Evolutionary conservation across 2,797 vertebrate genomes (phyloP), one percentile per base, ranked within the genome.

Genomic region (Ctenopoma kingsleyae): DNA sequence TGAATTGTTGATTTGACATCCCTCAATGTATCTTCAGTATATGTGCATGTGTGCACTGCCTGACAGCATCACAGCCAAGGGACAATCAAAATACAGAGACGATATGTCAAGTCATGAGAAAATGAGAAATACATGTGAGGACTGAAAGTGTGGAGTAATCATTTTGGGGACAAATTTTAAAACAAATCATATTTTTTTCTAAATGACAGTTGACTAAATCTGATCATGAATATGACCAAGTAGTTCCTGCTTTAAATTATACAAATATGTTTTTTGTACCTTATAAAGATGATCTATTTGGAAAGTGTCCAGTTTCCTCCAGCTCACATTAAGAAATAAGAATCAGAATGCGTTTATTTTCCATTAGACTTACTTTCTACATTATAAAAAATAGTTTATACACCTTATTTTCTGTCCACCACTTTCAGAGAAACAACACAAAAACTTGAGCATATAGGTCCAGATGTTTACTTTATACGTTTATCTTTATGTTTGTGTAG

Each of bases 1-100:
- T 36, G 20, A 76, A 76, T 54, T 72, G 59, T 69, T 74, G 72
- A 88, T 77, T 19, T 75, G 74, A 85, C 82, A 62, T 41, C 44
- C 17, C 6, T 77, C 57, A 32, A 25, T 59, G 48, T 25, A 17
- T 74, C 46, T 62, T 57, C 7, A 54, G n/a, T 36, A 12, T 30
- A 11, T 4, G n/a, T 51, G 54, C 19, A 53, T 65, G 40, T 35
- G 57, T 70, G 49, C 50, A 2, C 54, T 65, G 38, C 9, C 0
- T 3, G 6, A 54, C 61, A 70, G 40, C 44, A 60, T 27, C 3
- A 27, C 8, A 52, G 63, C 43, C 38, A 36, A 53, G 12, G 5
- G 63, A 20, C 23, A 8, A 49, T 10, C 25, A 46, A 40, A 48
- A 66, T 27, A 70, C 6, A 49, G 0, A 13, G 12, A 56, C 35